These are phyloP conservation scores for Nanger granti DNA, from an alignment of 2,113 vertebrate genomes.

Conservation along the genomic window DNA sequence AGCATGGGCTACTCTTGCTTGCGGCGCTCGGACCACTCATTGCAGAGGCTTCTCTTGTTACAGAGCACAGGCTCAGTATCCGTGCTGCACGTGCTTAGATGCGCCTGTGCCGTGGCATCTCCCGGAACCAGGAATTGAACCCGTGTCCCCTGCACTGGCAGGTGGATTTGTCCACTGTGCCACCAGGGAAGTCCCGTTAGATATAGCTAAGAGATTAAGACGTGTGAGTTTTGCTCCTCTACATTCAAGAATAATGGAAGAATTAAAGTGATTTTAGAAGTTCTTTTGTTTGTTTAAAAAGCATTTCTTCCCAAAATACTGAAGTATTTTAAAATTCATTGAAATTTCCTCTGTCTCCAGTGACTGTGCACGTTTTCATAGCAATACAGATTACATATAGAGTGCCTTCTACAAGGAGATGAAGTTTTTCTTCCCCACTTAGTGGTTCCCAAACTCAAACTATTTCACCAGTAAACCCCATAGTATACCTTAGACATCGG, in stretches of 20 bases:
- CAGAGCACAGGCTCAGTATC: not conserved
- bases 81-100: fast-evolving
- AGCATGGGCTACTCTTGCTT: not conserved
- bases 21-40: not conserved
- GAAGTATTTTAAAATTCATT: not conserved
- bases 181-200: not conserved
- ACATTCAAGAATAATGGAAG: not conserved
- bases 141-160: not conserved
- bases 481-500: not conserved
- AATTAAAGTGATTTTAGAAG: not conserved
- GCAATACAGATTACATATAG: not conserved
- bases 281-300: not conserved
- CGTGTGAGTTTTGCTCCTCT: not conserved
- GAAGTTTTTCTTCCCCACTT: not conserved
- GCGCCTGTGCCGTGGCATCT: not conserved
- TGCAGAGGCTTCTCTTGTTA: not conserved
- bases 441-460: not conserved
- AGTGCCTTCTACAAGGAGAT: not conserved
- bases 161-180: not conserved
- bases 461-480: not conserved
- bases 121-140: not conserved
- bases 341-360: not conserved
- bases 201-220: not conserved
- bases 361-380: not conserved
- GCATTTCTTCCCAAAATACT: not conserved